Evolutionary conservation across 2,797 vertebrate genomes (phyloP).

Genomic region (Aplochiton taeniatus): DNA sequence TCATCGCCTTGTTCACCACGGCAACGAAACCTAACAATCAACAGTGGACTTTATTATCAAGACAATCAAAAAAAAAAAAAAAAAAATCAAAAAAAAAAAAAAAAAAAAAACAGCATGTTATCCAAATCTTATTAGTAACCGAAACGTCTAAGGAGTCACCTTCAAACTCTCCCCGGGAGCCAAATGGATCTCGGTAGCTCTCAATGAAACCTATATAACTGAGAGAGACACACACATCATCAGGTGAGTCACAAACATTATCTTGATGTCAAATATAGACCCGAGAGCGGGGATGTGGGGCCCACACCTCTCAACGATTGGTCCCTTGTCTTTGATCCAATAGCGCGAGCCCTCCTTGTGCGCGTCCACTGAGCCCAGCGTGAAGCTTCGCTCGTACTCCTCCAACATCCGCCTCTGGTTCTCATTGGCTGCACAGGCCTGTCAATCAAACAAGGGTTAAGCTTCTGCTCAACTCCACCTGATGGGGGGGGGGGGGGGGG

Average conservation of each 20-base stretch:
- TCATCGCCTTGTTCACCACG: constrained; percentile 92
- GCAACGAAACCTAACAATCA: constrained; percentile 84
- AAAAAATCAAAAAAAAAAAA: not conserved
- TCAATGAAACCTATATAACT: constrained; percentile 96
- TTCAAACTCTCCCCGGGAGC: constrained; percentile 94
- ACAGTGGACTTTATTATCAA: not conserved
- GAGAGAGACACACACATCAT: constrained; percentile 2
- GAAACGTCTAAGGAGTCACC: constrained; percentile 69
- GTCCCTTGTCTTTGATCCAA: constrained; percentile 93
- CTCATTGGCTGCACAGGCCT: constrained; percentile 83
- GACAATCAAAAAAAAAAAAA: too few relatives aligned
- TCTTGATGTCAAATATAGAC: too few relatives aligned
- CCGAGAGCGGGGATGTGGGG: not conserved
- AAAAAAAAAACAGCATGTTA: too few relatives aligned
- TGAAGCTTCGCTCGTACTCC: constrained; percentile 85
- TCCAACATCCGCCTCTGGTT: constrained; percentile 86
- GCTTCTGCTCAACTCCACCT: too few relatives aligned
- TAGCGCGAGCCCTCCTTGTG: constrained; percentile 90
- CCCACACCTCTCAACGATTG: constrained; percentile 89
- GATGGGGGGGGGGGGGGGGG: too few relatives aligned
- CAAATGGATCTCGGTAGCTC: constrained; percentile 93
- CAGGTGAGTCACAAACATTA: not conserved
- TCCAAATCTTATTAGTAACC: too few relatives aligned
- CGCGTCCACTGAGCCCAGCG: constrained; percentile 83
- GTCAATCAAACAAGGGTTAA: not conserved